Base-by-base conservation (phyloP, 2,797 vertebrate species). In the Catharus ustulatus region DNA sequence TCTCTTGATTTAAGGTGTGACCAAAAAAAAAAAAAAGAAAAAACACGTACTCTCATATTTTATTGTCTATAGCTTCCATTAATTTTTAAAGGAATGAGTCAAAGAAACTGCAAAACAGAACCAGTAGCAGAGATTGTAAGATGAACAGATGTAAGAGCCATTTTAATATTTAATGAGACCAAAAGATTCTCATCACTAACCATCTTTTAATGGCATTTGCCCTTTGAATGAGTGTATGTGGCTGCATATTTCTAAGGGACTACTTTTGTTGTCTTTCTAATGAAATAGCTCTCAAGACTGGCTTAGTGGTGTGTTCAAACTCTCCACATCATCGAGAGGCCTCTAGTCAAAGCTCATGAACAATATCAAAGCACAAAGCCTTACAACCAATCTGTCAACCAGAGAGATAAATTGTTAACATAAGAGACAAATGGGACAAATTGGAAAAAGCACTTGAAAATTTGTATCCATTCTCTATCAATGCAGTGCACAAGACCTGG, bases 91-190 rank as follows among this genome's bases (percentile, higher is more conserved):
- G 91, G 64, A 94, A 88, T 67, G 20, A 58, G 72, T 82, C 43
- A 91, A 95, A 97, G 81, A 96, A 97, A 93, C 71, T 83, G 52
- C 78, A 88, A 66, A 96, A 96, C 93, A 90, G 83, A 96, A 91
- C 69, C 68, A 91, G 54, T 84, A 58, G 30, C 59, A 82, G 58
- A 27, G 49, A 54, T 87, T 75, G 57, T 93, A 43, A 73, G 67
- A 96, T 90, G 51, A 97, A 61, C 64, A 96, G 69, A 85, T 93
- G 92, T 97, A 96, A 98, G 91, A 97, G 89, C 75, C 69, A 82
- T 84, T 96, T 98, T 96, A 98, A 98, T 98, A 98, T 98, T 98
- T 98, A 85, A 98, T 98, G 96, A 96, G 57, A 83, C 89, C 93
- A 93, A 97, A 97, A 97, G 93, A 92, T 96, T 98, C 95, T 95